A percentile compares a stretch with the other conserved stretches of the same genome.
Evolutionary conservation across 2,113 vertebrate genomes (phyloP).

Genomic region (Prochilodus magdalenae): DNA sequence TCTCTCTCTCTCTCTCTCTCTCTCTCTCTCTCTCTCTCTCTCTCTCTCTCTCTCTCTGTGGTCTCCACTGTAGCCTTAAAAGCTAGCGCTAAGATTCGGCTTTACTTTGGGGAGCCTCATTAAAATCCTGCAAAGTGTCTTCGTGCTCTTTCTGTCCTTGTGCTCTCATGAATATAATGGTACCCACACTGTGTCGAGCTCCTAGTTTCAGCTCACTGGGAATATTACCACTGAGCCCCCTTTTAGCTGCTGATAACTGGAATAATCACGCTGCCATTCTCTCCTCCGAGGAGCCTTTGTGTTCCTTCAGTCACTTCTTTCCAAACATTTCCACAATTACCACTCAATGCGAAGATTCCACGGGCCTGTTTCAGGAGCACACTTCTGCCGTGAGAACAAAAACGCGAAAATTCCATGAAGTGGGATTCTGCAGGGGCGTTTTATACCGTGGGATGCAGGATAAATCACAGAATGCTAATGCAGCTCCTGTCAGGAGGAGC

Average conservation of each 20-base stretch:
- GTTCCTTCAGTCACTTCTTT: slow-evolving; percentile 35
- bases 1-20: neutral
- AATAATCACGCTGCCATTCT: slow-evolving; percentile 57
- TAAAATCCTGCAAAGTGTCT: slow-evolving; percentile 53
- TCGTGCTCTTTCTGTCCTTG: slow-evolving; percentile 31
- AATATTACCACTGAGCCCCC: slow-evolving; percentile 44
- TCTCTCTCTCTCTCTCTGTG: slow-evolving; percentile 6
- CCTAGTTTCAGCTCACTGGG: slow-evolving; percentile 46
- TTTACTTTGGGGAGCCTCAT: slow-evolving; percentile 46
- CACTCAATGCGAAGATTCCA: slow-evolving; percentile 33
- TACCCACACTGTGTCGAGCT: slow-evolving; percentile 40
- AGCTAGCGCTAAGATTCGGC: slow-evolving; percentile 28
- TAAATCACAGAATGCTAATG: slow-evolving; percentile 72
- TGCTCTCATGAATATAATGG: slow-evolving; percentile 54
- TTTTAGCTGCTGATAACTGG: slow-evolving; percentile 59
- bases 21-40: neutral
- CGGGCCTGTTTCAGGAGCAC: slow-evolving; percentile 24
- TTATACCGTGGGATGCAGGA: slow-evolving; percentile 53
- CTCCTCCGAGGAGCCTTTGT: slow-evolving; percentile 52
- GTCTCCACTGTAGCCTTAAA: slow-evolving; percentile 39
- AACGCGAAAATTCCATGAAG: slow-evolving; percentile 57
- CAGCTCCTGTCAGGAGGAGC: slow-evolving; percentile 65
- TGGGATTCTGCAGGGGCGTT: slow-evolving; percentile 61
- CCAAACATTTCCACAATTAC: slow-evolving; percentile 49
- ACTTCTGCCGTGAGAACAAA: slow-evolving; percentile 56